Evolutionary conservation across 2,797 vertebrate species (phyloP), one percentile per base, ranked within the genome.

Genomic region (Decapterus maruadsi): DNA sequence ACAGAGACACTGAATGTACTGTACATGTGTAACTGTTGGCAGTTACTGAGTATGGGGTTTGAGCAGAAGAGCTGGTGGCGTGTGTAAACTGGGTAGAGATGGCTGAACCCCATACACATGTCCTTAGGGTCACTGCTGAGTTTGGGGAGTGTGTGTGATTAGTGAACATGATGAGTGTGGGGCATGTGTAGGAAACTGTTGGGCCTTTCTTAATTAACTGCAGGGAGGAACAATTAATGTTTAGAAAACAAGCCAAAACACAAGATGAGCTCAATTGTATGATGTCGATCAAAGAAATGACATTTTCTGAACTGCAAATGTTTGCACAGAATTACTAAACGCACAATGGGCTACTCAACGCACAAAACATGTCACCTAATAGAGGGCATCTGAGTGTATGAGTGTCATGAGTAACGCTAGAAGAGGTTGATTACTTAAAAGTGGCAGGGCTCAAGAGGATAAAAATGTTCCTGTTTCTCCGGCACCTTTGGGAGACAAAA

Each of bases 351-450:
- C 58, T 31, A 67, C 55, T 54, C 59, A 68, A 17, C 3, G 6
- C 62, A 74, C 48, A 66, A 77, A 26, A 65, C 69, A 61, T 46
- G 74, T 55, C 29, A 20, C 48, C 48, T 43, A 72, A 75, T 20
- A 69, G 68, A 75, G 22, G 19, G 20, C 53, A 80, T 72, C 63
- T 68, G 74, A 80, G 86, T 67, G 73, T 85, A 65, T 57, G 70
- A 81, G 77, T 63, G 83, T 85, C 82, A 75, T 83, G 88, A 92
- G 86, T 81, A 92, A 89, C 80, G 81, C 79, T 85, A 48, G 79
- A 88, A 88, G 82, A 89, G 90, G 88, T 85, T 91, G 92, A 93
- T 93, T 93, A 95, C 86, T 94, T 92, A 87, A 89, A 90, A 90
- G 87, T 91, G 92, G 84, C 81, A 85, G 76, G 74, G 89, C 90